Evolutionary conservation across 2,888 invertebrate species (phyloP).

Genomic region (Lasioglossum malachurum): DNA sequence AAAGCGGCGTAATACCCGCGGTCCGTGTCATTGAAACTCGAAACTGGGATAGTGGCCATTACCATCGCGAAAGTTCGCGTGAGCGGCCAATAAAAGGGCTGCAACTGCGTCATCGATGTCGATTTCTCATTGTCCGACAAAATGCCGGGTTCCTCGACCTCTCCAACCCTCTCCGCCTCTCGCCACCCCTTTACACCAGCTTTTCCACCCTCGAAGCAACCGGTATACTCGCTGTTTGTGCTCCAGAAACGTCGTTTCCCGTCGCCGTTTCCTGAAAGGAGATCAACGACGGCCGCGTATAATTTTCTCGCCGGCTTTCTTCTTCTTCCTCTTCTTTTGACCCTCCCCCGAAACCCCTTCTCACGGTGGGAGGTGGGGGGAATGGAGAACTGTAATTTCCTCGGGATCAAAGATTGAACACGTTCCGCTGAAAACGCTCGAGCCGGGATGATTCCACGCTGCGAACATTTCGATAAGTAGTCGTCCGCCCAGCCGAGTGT

Average conservation of each 20-base stretch:
- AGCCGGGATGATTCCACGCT: not conserved
- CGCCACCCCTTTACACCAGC: too few species aligned
- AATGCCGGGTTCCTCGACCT: conserved; percentile 3
- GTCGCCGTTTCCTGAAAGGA: not conserved
- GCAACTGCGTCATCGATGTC: conserved; percentile 9
- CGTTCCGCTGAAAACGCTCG: conserved; percentile 32
- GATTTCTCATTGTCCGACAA: conserved; percentile 36
- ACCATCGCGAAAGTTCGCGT: conserved; percentile 13
- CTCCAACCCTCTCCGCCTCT: not conserved
- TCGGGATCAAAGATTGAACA: conserved; percentile 38
- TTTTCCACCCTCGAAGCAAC: not conserved
- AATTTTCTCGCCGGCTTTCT: conserved; percentile 23
- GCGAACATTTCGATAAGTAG: conserved; percentile 28
- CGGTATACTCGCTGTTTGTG: conserved; percentile 19
- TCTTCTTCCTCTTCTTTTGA: not conserved
- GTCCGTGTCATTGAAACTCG: conserved; percentile 4
- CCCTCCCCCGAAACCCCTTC: not conserved
- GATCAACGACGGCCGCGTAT: conserved; percentile 27
- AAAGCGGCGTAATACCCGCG: not conserved
- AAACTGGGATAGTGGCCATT: conserved; percentile 8
- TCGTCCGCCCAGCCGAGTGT: conserved; percentile 21
- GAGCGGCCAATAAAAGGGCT: conserved; percentile 18
- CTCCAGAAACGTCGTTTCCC: conserved; percentile 11
- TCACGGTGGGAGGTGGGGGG: not conserved
- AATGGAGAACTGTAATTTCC: conserved; percentile 42